These are phyloP conservation scores for Coranthus polyacanthus DNA, from an alignment of 2,797 vertebrate genomes.

Conservation along the genomic window DNA sequence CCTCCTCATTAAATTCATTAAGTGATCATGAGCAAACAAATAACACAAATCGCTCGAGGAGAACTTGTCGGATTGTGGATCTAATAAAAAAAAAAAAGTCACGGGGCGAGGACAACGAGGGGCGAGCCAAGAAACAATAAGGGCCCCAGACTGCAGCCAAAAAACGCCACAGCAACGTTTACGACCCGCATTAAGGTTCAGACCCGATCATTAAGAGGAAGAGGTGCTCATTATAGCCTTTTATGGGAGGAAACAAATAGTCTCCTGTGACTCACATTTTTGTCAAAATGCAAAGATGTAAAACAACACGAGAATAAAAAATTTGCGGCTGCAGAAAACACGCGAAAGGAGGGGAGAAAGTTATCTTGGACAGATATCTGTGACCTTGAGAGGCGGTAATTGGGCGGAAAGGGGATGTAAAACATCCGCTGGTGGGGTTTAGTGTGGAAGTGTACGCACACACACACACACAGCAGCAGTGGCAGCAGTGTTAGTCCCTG, in stretches of 20 bases:
- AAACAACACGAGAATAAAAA: constrained; percentile 50
- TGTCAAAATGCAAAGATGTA: constrained; percentile 59
- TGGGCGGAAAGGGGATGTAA: constrained; percentile 80
- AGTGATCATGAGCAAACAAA: constrained; percentile 72
- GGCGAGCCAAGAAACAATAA: constrained; percentile 70
- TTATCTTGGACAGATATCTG: constrained; percentile 77
- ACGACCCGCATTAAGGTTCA: constrained; percentile 58
- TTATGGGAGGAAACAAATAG: constrained; percentile 73
- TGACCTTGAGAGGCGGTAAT: constrained; percentile 78
- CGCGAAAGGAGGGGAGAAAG: constrained; percentile 32
- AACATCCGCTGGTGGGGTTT: constrained; percentile 83
- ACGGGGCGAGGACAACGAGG: constrained; percentile 46
- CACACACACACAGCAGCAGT: constrained; percentile 42
- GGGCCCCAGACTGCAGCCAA: constrained; percentile 59
- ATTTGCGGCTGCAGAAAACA: constrained; percentile 41
- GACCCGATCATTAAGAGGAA: constrained; percentile 64
- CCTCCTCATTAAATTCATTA: constrained; percentile 57
- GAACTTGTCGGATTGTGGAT: constrained; percentile 43
- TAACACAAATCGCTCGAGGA: constrained; percentile 60
- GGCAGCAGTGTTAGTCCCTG: constrained; percentile 62
- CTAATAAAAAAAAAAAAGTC: constrained; percentile 60
- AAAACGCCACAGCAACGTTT: constrained; percentile 64
- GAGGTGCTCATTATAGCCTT: constrained; percentile 71
- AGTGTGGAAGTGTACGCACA: constrained; percentile 49
- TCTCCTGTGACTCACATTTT: constrained; percentile 66